These are phyloP conservation scores for Meteorus cinctellus DNA, from an alignment of 2,888 invertebrate genomes.

Conservation along the genomic window DNA sequence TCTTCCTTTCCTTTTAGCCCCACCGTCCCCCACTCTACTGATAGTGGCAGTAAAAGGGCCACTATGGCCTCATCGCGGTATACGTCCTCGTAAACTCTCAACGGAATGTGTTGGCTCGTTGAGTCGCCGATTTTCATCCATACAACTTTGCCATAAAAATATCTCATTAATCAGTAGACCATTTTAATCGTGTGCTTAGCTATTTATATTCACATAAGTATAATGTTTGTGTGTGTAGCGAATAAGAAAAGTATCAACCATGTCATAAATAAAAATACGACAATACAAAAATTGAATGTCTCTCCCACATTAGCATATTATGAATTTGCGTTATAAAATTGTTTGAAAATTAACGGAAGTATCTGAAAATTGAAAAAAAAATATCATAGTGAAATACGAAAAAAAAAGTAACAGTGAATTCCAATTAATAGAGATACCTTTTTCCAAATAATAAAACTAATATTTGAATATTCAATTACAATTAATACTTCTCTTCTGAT, in stretches of 20 bases:
- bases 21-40: neutral
- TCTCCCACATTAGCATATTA: too few relatives aligned
- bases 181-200: neutral
- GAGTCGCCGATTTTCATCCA: conserved; percentile 8
- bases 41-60: conserved; percentile 24
- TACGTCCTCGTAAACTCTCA: conserved; percentile 20
- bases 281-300: neutral
- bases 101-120: conserved; percentile 17
- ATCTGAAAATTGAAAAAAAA: neutral
- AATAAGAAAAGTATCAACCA: neutral
- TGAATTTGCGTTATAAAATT: too few relatives aligned
- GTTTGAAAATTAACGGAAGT: too few relatives aligned
- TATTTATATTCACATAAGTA: neutral
- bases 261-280: neutral
- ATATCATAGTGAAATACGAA: neutral
- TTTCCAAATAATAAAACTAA: too few relatives aligned
- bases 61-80: conserved; percentile 3
- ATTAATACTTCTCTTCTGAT: too few relatives aligned
- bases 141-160: neutral
- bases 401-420: neutral
- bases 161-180: neutral
- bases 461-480: too few relatives aligned
- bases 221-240: too few relatives aligned
- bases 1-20: neutral
- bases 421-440: too few relatives aligned